These are phyloP conservation scores for Nomada hirtipes DNA, from an alignment of 2,888 invertebrate species.

Conservation along the genomic window DNA sequence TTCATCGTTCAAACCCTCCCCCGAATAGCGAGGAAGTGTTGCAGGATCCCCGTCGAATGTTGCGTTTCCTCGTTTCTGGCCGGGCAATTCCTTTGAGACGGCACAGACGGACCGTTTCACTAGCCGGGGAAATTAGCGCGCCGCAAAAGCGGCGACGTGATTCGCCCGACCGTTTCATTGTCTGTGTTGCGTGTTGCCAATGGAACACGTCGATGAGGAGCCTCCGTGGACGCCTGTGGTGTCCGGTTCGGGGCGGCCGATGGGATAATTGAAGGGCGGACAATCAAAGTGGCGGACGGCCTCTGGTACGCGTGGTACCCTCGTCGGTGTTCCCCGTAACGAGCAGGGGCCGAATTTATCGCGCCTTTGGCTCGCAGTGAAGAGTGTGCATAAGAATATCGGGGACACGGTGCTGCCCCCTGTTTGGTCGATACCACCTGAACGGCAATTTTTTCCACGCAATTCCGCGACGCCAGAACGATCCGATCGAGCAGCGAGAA, in stretches of 20 bases:
- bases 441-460: too few relatives aligned
- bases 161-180: constrained; percentile 32
- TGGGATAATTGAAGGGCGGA: constrained; percentile 18
- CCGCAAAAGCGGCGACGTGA: constrained; percentile 47
- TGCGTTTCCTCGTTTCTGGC: background rate
- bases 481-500: background rate
- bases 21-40: background rate
- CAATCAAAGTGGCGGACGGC: background rate
- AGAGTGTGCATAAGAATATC: background rate
- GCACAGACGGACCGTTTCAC: background rate
- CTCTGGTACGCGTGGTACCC: too few relatives aligned
- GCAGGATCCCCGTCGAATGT: background rate
- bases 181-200: constrained; percentile 26
- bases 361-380: background rate
- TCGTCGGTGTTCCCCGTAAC: background rate
- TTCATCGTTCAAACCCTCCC: constrained; percentile 31
- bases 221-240: constrained; percentile 8
- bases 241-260: background rate
- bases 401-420: constrained; percentile 22
- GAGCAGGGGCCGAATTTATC: background rate
- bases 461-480: background rate
- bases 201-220: constrained; percentile 18
- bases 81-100: constrained; percentile 41
- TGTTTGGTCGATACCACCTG: constrained; percentile 35
- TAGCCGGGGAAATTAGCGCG: background rate